Conservation (phyloP, 1,140 invertebrate species). For the Chionoecetes opilio region DNA sequence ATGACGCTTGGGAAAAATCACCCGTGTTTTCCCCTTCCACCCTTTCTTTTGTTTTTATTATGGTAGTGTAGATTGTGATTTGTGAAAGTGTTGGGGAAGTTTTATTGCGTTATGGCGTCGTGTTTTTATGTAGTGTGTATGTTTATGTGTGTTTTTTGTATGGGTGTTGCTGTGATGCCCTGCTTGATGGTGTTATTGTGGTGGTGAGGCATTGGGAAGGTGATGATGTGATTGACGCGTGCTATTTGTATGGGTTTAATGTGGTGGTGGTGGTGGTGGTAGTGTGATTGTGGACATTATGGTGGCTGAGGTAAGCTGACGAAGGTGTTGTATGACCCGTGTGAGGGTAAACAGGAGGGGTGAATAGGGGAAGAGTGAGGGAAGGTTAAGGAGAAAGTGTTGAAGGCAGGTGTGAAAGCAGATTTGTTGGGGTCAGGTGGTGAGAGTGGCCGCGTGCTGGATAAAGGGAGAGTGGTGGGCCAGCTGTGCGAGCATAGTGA, state of each 20-base stretch:
- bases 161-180: not conserved
- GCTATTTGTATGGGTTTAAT: too few species aligned
- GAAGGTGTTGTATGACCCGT: too few species aligned
- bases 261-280: too few species aligned
- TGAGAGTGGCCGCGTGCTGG: not conserved
- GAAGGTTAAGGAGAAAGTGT: not conserved
- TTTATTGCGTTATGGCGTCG: not conserved
- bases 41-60: not conserved
- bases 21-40: not conserved
- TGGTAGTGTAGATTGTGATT: not conserved
- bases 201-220: not conserved
- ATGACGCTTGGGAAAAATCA: not conserved
- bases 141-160: not conserved
- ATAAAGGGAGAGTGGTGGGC: not conserved
- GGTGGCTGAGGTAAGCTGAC: not conserved
- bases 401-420: conserved; percentile 36
- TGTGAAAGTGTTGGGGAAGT: not conserved
- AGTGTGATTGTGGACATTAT: not conserved
- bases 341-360: not conserved
- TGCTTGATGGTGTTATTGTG: not conserved
- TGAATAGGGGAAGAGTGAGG: not conserved
- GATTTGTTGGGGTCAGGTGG: not conserved
- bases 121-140: not conserved
- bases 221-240: too few species aligned
- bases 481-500: not conserved